These are phyloP conservation scores for Pasiphila rectangulata DNA, from an alignment of 2,888 invertebrate species.

Conservation along the genomic window DNA sequence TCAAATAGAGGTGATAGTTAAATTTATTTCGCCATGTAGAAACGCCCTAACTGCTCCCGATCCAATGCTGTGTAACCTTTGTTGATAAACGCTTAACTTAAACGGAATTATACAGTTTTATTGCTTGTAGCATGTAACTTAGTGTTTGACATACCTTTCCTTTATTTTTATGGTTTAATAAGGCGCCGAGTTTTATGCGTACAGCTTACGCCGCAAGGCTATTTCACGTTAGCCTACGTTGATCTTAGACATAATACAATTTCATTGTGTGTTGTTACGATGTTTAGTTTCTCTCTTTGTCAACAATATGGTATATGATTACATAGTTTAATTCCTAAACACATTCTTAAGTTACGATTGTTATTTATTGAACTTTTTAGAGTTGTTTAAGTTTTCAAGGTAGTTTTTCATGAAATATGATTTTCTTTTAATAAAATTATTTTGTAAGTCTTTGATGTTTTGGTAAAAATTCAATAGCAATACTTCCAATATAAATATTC, in stretches of 20 bases:
- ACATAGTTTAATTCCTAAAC: too few relatives aligned
- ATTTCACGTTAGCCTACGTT: conserved; percentile 1
- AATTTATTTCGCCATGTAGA: too few relatives aligned
- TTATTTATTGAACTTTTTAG: too few relatives aligned
- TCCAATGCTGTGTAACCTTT: conserved; percentile 25
- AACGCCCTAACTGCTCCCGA: conserved; percentile 2
- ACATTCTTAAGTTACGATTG: too few relatives aligned
- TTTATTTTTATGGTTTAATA: conserved; percentile 22
- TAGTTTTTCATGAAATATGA: too few relatives aligned
- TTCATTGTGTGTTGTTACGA: neutral
- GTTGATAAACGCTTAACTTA: conserved; percentile 19
- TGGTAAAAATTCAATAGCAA: too few relatives aligned
- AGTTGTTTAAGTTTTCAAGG: too few relatives aligned
- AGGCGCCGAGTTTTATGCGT: conserved; percentile 5
- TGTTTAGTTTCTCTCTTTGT: neutral
- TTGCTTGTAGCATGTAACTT: conserved; percentile 40
- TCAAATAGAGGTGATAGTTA: too few relatives aligned
- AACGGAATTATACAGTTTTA: conserved; percentile 19
- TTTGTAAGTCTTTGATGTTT: neutral
- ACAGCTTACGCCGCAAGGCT: conserved; percentile 5
- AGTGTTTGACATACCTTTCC: conserved; percentile 28
- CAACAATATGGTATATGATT: neutral
- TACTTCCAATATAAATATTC: conserved; percentile 29
- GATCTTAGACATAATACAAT: conserved; percentile 17
- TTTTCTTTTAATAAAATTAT: too few relatives aligned